Evolutionary conservation across 2,113 vertebrate species (phyloP), one percentile per base, ranked within the genome.

Genomic region (Hemiscyllium ocellatum): DNA sequence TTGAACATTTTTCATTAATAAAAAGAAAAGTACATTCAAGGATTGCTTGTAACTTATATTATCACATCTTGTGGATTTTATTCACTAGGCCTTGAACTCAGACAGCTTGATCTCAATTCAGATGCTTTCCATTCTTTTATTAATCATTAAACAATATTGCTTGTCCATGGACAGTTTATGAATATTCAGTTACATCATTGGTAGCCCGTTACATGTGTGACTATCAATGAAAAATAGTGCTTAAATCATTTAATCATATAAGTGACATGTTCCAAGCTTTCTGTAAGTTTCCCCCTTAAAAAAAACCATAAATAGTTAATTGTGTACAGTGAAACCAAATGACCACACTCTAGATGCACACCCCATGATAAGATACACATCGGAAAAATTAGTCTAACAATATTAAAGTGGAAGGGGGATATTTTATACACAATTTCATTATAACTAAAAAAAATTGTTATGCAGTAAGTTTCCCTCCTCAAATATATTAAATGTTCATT

Each of bases 1-100:
- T 72, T 52, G 94, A 95, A 76, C 47, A 95, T 47, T 72, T 95
- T 95, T 76, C 94, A 95, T 95, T 95, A 72, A 95, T 95, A 95
- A 95, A 95, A 95, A 95, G 37, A 22, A 95, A 95, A 95, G 94
- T 95, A 95, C 69, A 42, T 95, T 12, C 22, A 72, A 68, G 5
- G n/a, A 66, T 20, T 33, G 61, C 22, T 15, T 6, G 65, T 91
- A n/a, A 65, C n/a, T 66, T 6, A 7, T 42, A 3, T 37, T n/a
- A 83, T 83, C 37, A 83, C 37, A 47, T n/a, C 19, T 47, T 83
- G 20, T 80, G 5, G 70, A 83, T 83, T 42, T 83, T 47, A 42
- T 20, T 19, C 80, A 83, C 3, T 42, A 42, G 80, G 80, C 42
- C 20, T 4, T 76, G 72, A 76, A 76, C 72, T 83, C 37, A 47